Evolutionary conservation across 2,888 invertebrate species (phyloP).

Genomic region (Venusia cambrica): DNA sequence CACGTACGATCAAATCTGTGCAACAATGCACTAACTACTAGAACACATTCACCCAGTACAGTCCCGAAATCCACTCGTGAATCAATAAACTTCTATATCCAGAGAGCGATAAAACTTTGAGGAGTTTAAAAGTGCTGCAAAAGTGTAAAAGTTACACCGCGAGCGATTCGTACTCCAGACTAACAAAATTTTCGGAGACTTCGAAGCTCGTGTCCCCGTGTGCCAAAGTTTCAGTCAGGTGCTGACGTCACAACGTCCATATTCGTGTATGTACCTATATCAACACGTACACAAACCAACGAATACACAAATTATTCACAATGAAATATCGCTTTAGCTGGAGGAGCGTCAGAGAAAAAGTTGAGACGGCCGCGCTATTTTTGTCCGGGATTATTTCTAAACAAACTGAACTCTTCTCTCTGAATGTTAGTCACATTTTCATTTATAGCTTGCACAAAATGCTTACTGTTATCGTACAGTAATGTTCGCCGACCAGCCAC

Average conservation of each 20-base stretch:
- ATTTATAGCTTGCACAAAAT: slow-evolving; percentile 3
- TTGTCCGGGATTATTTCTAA: slow-evolving; percentile 22
- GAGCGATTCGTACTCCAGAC: slow-evolving; percentile 68
- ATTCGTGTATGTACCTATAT: slow-evolving; percentile 57
- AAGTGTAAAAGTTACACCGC: too few species aligned
- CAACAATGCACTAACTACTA: slow-evolving; percentile 10
- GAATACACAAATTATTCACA: slow-evolving; percentile 56
- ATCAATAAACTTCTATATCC: slow-evolving; percentile 5
- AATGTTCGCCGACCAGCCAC: neutral
- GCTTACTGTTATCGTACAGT: neutral
- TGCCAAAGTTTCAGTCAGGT: slow-evolving; percentile 77
- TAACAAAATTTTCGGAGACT: slow-evolving; percentile 69
- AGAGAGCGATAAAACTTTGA: slow-evolving; percentile 4
- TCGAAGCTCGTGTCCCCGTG: slow-evolving; percentile 68
- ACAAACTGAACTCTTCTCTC: slow-evolving; percentile 14
- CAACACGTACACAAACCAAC: slow-evolving; percentile 50
- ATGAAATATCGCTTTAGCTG: slow-evolving; percentile 54
- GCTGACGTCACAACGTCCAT: slow-evolving; percentile 65
- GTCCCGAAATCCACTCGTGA: slow-evolving; percentile 15
- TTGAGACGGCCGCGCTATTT: slow-evolving; percentile 28
- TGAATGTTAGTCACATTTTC: slow-evolving; percentile 11
- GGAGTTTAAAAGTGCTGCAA: slow-evolving; percentile 15
- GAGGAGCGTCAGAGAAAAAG: slow-evolving; percentile 46
- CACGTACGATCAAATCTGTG: slow-evolving; percentile 5
- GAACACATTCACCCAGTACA: slow-evolving; percentile 15